Conservation (phyloP, 2,888 invertebrate species). For the Lacanobia oleracea region DNA sequence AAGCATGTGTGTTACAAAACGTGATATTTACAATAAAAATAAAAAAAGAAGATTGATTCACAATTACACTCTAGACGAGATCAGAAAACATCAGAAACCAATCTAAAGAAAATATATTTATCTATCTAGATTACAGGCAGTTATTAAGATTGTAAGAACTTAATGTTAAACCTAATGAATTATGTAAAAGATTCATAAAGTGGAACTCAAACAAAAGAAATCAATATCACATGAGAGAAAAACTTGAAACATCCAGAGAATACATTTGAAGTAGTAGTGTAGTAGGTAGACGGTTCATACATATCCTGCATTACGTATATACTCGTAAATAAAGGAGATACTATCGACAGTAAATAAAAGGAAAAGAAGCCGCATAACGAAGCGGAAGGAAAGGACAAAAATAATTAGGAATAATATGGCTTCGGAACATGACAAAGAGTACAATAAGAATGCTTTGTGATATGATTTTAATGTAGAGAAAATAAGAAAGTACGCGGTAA, state of each 20-base stretch:
- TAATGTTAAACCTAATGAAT: slow-evolving; percentile 49
- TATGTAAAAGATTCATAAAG: slow-evolving; percentile 41
- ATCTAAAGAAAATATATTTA: neutral
- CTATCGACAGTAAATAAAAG: slow-evolving; percentile 78
- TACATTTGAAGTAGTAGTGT: slow-evolving; percentile 71
- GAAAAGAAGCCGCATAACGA: slow-evolving; percentile 78
- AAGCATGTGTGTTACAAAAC: no score
- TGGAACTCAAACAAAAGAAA: slow-evolving; percentile 55
- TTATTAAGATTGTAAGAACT: slow-evolving; percentile 8
- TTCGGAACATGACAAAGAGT: slow-evolving; percentile 78
- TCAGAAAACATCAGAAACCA: neutral
- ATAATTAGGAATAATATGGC: slow-evolving; percentile 86
- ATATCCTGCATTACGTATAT: slow-evolving; percentile 69
- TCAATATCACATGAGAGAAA: slow-evolving; percentile 56
- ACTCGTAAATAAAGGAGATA: slow-evolving; percentile 65
- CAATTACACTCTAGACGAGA: no score
- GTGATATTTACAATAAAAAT: no score
- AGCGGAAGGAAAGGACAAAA: slow-evolving; percentile 76
- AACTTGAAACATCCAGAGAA: slow-evolving; percentile 64
- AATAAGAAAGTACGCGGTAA: slow-evolving; percentile 59
- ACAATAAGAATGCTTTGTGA: slow-evolving; percentile 72
- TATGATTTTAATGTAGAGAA: slow-evolving; percentile 68
- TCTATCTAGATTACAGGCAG: slow-evolving; percentile 23
- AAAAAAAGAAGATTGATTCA: no score
- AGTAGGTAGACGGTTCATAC: slow-evolving; percentile 67